phyloP scores from a whole-genome alignment of 2,797 vertebrate species.

The Neosilurus mollespiculum region DNA sequence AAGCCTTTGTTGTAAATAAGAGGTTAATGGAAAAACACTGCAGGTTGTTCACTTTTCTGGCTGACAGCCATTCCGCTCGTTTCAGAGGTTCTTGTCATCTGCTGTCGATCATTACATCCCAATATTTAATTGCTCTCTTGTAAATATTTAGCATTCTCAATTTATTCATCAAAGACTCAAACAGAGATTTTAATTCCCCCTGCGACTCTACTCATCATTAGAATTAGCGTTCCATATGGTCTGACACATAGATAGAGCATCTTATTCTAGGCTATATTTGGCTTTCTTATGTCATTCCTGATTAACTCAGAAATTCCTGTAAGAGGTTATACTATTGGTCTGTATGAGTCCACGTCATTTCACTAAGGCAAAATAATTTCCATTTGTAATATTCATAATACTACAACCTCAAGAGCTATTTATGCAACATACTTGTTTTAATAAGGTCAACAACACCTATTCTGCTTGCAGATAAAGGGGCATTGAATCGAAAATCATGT shows the following conservation, averaged over 20 bases:
- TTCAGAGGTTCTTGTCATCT: neutral
- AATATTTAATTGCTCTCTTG: constrained; percentile 15
- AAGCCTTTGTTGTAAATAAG: constrained; percentile 35
- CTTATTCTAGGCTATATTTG: neutral
- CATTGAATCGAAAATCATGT: constrained; percentile 56
- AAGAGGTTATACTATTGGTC: neutral
- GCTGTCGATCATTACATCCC: neutral
- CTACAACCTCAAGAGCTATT: constrained; percentile 19
- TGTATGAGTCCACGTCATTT: neutral
- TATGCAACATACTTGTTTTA: constrained; percentile 66
- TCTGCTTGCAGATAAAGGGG: constrained; percentile 50
- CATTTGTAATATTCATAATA: constrained; percentile 18
- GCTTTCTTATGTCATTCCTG: neutral
- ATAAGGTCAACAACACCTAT: constrained; percentile 51
- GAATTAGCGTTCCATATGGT: neutral
- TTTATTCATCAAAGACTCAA: neutral
- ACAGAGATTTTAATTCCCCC: neutral
- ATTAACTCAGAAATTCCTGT: neutral
- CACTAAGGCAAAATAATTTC: neutral
- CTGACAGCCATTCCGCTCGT: constrained; percentile 21
- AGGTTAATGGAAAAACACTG: constrained; percentile 1
- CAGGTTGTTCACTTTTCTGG: constrained; percentile 12
- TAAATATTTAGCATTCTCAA: constrained; percentile 17
- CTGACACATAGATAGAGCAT: constrained; percentile 3
- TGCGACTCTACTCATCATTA: neutral